Evolutionary conservation across 2,888 invertebrate genomes (phyloP).

Genomic region (Conistra vaccinii): DNA sequence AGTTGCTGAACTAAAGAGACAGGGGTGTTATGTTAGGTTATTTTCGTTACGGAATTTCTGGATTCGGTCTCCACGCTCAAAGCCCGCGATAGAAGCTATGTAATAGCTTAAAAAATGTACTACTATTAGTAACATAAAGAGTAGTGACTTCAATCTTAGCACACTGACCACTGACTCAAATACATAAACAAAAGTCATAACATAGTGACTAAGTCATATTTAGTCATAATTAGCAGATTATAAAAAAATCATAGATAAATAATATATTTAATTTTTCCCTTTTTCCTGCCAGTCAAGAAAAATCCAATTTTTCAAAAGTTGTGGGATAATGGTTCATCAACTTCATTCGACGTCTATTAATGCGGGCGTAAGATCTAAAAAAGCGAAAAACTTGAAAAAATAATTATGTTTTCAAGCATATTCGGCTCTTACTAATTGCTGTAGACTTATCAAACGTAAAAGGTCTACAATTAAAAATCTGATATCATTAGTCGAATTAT

Average conservation of each 20-base stretch:
- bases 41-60: too few species aligned
- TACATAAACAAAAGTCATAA: not conserved
- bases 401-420: conserved; percentile 20
- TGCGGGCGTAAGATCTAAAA: conserved; percentile 23
- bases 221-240: not conserved
- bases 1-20: too few species aligned
- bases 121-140: too few species aligned
- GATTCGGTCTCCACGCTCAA: too few species aligned
- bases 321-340: conserved; percentile 20
- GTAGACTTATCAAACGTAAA: conserved; percentile 44
- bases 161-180: not conserved
- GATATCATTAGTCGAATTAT: conserved; percentile 60
- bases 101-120: too few species aligned
- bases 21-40: too few species aligned
- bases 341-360: conserved; percentile 16
- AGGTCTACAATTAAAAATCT: conserved; percentile 62
- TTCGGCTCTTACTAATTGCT: conserved; percentile 39
- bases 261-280: not conserved
- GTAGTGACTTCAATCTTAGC: not conserved
- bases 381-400: conserved; percentile 23
- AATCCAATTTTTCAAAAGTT: not conserved
- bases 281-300: not conserved
- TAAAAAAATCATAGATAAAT: not conserved
- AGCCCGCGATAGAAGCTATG: too few species aligned
- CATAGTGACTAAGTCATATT: not conserved